phyloP scores from a whole-genome alignment of 2,113 vertebrate species.

The Cariama cristata region DNA sequence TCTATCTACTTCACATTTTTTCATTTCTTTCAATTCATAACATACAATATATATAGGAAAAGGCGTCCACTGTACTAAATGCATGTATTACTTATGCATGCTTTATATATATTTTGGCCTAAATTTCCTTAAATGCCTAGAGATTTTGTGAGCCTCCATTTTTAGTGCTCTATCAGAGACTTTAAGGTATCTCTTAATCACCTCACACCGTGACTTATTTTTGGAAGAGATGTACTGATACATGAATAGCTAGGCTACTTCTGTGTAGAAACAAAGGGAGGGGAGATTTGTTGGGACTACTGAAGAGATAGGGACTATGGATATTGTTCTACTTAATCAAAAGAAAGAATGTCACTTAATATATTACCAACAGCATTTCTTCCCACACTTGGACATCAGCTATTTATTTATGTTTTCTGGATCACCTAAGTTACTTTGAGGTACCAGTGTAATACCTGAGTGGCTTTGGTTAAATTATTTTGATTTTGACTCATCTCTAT shows the following conservation, averaged over 20 bases:
- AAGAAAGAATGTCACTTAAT: background rate
- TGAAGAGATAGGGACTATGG: background rate
- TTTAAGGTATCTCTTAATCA: background rate
- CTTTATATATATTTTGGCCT: background rate
- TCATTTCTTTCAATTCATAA: constrained; percentile 13
- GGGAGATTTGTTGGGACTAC: background rate
- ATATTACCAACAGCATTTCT: background rate
- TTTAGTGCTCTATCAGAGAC: background rate
- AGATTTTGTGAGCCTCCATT: background rate
- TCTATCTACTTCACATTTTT: constrained; percentile 44
- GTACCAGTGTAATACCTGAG: background rate
- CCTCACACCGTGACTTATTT: background rate
- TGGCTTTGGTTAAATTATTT: background rate
- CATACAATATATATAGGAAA: constrained; percentile 15
- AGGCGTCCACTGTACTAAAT: background rate
- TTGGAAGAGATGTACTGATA: background rate
- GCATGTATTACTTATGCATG: background rate
- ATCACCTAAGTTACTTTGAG: background rate
- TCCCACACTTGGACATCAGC: background rate
- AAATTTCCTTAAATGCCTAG: background rate
- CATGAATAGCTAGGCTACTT: background rate
- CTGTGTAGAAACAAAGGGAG: background rate
- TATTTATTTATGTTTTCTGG: background rate
- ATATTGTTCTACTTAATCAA: background rate
- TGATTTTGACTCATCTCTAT: background rate